Base-by-base conservation (phyloP, 2,888 invertebrate species). In the Elmis aenea region DNA sequence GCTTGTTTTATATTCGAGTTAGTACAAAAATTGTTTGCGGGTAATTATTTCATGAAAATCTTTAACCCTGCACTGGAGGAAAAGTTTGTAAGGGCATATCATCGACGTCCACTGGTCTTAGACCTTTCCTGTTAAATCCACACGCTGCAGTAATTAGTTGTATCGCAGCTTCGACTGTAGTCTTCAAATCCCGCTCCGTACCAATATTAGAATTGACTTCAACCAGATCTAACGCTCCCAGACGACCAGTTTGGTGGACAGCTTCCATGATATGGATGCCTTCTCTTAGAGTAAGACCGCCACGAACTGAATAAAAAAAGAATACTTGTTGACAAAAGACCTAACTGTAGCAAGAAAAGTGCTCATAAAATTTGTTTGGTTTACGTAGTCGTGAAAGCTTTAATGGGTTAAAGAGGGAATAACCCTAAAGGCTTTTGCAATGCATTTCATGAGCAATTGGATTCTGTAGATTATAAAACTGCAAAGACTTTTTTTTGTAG, bases 141-240 rank as follows among this genome's bases (percentile, higher is more conserved):
- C 82, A 71, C 1, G 79, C 84, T 28, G 86, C 83, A 56, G 79
- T 75, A 9, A 91, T 71, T n/a, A 94, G 67, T 49, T 83, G 76
- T 38, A 83, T 70, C 0, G 88, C 87, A 1, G 88, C 84, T 21
- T 80, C 76, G 0, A 90, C 67, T 0, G 94, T 94, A 41, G 69
- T 71, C 33, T 74, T 68, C 1, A 83, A 77, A 55, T 89, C 86
- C 1, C 61, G 61, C 31, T 76, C 70, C 46, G 70, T 73, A 24
- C 93, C 93, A 22, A 95, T 69, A 5, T 74, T 70, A 1, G 94
- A 92, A 73, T 95, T 95, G 3, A 95, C 84, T 70, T 95, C 95
- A 1, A 92, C 93, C 27, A 94, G 65, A 68, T 95, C 94, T 43
- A 95, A 67, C 11, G 85, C 89, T 25, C 80, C 75, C 15, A 95